Evolutionary conservation across 1,140 invertebrate genomes (phyloP), one percentile per base, ranked within the genome.

Genomic region (Aporrectodea caliginosa): DNA sequence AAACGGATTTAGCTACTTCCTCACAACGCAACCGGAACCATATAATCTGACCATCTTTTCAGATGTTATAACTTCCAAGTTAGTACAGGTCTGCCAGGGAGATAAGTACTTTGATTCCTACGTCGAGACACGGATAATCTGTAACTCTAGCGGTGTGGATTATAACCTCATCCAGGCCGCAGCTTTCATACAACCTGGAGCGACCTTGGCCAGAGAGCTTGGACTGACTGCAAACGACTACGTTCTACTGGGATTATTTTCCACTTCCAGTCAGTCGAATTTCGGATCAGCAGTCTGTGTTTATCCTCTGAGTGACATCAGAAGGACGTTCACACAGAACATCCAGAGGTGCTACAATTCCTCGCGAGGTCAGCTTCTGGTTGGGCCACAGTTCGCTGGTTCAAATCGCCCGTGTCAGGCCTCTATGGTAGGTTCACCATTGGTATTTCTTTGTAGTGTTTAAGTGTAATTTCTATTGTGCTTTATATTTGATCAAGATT

Each of bases 61-160:
- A 0, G 92, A 94, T 84, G 94, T 95, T 84, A 97, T 93, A 86
- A 94, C 97, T 82, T 96, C 95, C 33, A 98, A 98, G 87, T 88
- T 99, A 82, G 94, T 98, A 16, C 91, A 97, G 35, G 94, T 99
- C n/a, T 99, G 97, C 86, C 95, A 98, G 84, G 94, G 97, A 84
- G 98, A 99, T 86, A 92, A 93, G 81, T 93, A 96, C 86, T 99
- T 97, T 89, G 97, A 97, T 88, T 98, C 97, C 0, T 99, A 99
- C 87, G 97, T 95, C 6, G 97, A 99, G 90, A 96, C 99, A 81
- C 96, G 96, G 1, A 93, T 99, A 83, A 93, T 97, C 80, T 99
- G 98, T 88, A 91, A 92, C 83, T 91, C 91, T 71, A 35, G 92
- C 92, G 32, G 84, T 88, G 86, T 35, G 29, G 31, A 35, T 33